These are phyloP conservation scores for Leiothrix lutea DNA, from an alignment of 2,113 vertebrate species.

Conservation along the genomic window DNA sequence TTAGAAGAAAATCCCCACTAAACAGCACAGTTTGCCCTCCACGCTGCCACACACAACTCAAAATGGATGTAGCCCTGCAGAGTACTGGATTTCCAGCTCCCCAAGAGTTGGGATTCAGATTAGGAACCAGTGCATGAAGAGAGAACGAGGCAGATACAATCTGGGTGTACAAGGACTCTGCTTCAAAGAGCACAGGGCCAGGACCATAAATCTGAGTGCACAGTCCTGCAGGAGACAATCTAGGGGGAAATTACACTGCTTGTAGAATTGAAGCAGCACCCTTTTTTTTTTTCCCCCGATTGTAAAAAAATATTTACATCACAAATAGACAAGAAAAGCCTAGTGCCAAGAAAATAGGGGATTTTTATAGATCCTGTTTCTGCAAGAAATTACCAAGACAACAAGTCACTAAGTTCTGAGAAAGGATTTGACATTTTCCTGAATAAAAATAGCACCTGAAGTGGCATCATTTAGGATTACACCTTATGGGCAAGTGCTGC, in stretches of 20 bases:
- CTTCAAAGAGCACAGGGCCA: neutral
- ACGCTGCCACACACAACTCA: neutral
- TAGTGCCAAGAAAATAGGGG: slow-evolving; percentile 1
- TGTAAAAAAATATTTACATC: slow-evolving; percentile 23
- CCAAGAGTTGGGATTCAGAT: neutral
- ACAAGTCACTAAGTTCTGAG: slow-evolving; percentile 44
- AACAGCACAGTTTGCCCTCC: neutral
- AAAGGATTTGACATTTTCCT: slow-evolving; percentile 51
- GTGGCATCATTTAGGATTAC: slow-evolving; percentile 18
- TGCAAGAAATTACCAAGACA: slow-evolving; percentile 32
- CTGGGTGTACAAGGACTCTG: neutral
- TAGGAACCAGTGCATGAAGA: neutral
- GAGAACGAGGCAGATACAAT: neutral
- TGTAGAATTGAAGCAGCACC: neutral
- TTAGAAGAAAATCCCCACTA: neutral
- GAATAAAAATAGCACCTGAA: slow-evolving; percentile 65
- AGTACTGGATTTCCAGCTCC: neutral
- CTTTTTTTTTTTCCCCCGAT: neutral
- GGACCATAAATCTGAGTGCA: neutral
- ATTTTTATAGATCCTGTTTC: slow-evolving; percentile 32
- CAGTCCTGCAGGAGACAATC: neutral
- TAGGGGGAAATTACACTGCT: neutral
- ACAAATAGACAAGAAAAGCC: slow-evolving; percentile 9
- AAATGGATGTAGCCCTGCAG: neutral
- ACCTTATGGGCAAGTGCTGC: slow-evolving; percentile 10